Percentiles rank a stretch among this genome's conserved stretches.
These are phyloP conservation scores for Hylaea fasciaria DNA, from an alignment of 2,888 invertebrate genomes.

Conservation along the genomic window DNA sequence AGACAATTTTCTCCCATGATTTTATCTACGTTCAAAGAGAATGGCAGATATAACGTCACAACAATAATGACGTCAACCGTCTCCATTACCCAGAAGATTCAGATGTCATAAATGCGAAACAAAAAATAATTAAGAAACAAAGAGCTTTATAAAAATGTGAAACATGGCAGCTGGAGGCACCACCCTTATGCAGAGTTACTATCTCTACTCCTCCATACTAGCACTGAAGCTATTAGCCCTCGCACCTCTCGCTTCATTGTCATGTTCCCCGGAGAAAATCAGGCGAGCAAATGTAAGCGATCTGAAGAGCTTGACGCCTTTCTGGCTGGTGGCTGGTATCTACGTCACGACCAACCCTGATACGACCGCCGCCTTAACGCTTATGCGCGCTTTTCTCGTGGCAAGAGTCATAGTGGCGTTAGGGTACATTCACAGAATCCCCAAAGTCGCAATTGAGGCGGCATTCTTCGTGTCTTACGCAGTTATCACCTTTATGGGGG, in stretches of 20 bases:
- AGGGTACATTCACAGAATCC: conserved; percentile 52
- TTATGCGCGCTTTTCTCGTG: conserved; percentile 52
- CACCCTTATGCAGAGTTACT: conserved; percentile 43
- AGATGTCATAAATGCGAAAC: neutral
- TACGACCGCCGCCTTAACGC: conserved; percentile 41
- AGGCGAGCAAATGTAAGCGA: conserved; percentile 61
- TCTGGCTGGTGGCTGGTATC: conserved; percentile 64
- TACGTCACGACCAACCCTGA: conserved; percentile 62
- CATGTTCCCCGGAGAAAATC: conserved; percentile 51
- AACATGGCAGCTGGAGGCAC: neutral
- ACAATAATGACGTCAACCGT: too few relatives aligned
- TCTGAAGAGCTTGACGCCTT: conserved; percentile 64
- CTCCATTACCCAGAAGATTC: too few relatives aligned
- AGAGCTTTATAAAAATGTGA: neutral
- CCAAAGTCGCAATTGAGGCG: conserved; percentile 43
- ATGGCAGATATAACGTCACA: too few relatives aligned
- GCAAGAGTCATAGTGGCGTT: conserved; percentile 54
- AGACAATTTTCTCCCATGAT: too few relatives aligned
- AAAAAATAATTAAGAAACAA: neutral
- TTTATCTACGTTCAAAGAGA: too few relatives aligned
- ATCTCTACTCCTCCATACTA: conserved; percentile 45
- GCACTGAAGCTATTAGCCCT: conserved; percentile 50
- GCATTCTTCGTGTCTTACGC: conserved; percentile 59
- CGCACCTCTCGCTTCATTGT: conserved; percentile 51
- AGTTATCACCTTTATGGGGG: conserved; percentile 58